These are phyloP conservation scores for Caenorhabditis briggsae DNA, from an alignment of 1,140 invertebrate genomes.

Conservation along the genomic window DNA sequence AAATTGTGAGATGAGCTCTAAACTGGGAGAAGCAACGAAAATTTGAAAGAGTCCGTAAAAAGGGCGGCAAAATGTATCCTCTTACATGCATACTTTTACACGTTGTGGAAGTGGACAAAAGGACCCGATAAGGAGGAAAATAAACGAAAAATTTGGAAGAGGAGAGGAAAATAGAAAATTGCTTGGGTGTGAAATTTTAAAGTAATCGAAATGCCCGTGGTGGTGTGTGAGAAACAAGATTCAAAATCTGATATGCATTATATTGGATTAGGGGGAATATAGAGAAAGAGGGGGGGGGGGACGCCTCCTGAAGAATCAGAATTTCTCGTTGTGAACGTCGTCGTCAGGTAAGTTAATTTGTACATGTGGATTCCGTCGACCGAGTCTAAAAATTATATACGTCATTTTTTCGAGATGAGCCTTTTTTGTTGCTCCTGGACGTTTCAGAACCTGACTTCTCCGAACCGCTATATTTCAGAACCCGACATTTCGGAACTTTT, in stretches of 20 bases:
- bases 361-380: background rate
- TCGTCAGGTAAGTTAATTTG: conserved; percentile 47
- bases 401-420: too few relatives aligned
- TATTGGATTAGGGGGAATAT: background rate
- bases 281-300: background rate
- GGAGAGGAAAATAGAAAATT: background rate
- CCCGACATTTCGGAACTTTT: too few relatives aligned
- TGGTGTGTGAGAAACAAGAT: background rate
- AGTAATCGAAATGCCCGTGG: conserved; percentile 44
- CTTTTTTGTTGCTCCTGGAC: too few relatives aligned
- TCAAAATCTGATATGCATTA: conserved; percentile 40
- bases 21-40: conserved; percentile 11
- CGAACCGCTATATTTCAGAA: too few relatives aligned
- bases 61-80: conserved; percentile 48
- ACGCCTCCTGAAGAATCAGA: background rate
- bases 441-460: too few relatives aligned
- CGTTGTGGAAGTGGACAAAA: background rate
- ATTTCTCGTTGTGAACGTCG: conserved; percentile 29
- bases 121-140: conserved; percentile 39
- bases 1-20: conserved; percentile 19
- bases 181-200: conserved; percentile 22
- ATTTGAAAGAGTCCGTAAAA: conserved; percentile 20
- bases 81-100: conserved; percentile 56
- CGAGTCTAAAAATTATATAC: background rate
- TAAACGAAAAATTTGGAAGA: conserved; percentile 14